Evolutionary conservation across 2,797 vertebrate genomes (phyloP).

Genomic region (Aratinga solstitialis): DNA sequence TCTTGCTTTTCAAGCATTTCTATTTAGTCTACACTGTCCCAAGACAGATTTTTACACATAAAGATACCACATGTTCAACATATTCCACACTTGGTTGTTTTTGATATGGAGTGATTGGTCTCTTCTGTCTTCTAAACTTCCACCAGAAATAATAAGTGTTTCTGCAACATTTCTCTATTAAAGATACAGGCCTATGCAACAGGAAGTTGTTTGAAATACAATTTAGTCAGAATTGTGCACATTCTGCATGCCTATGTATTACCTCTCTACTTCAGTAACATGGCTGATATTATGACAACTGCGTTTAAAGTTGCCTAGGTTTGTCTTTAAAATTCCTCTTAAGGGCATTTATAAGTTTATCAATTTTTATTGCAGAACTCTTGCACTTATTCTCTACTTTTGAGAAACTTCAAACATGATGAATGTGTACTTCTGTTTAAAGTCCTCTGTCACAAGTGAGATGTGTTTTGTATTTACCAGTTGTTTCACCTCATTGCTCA

Average conservation of each 20-base stretch:
- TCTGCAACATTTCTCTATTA: background rate
- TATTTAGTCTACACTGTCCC: background rate
- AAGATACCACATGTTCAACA: background rate
- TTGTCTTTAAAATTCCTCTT: background rate
- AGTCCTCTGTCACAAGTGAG: background rate
- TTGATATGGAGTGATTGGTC: background rate
- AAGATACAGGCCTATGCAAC: background rate
- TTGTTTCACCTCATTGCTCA: background rate
- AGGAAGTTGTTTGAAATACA: background rate
- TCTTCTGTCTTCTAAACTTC: background rate
- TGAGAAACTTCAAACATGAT: background rate
- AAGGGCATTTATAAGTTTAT: background rate
- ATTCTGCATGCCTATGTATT: background rate
- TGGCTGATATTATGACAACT: background rate
- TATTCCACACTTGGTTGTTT: background rate
- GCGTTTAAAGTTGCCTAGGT: background rate
- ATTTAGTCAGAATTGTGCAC: background rate
- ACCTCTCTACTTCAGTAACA: background rate
- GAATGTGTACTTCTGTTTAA: background rate
- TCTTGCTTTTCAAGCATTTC: background rate
- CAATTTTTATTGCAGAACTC: background rate
- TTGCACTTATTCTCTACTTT: background rate
- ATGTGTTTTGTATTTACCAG: background rate
- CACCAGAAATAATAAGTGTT: background rate
- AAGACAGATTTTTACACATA: background rate